These are phyloP conservation scores for Zele albiditarsus DNA, from an alignment of 2,888 invertebrate genomes.

Conservation along the genomic window DNA sequence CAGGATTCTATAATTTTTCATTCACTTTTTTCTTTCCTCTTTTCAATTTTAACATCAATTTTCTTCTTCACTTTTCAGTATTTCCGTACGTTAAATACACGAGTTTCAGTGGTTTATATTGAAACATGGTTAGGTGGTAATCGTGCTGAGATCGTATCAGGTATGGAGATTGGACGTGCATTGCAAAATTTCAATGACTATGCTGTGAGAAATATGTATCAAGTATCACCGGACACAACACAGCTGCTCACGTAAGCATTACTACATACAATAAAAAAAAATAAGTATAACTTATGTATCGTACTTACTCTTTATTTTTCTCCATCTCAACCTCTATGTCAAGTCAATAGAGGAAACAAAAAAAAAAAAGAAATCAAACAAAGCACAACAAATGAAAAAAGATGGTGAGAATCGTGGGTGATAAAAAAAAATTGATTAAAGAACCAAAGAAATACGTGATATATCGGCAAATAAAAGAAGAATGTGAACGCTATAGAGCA, in stretches of 20 bases:
- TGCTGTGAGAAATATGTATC: conserved; percentile 87
- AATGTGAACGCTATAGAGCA: not conserved
- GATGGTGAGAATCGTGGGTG: too few relatives aligned
- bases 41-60: conserved; percentile 32
- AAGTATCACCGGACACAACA: conserved; percentile 91
- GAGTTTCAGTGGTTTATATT: conserved; percentile 96
- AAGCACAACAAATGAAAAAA: too few relatives aligned
- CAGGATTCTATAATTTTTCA: not conserved
- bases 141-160: conserved; percentile 86
- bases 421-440: too few relatives aligned
- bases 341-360: too few relatives aligned
- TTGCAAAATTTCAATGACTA: conserved; percentile 95
- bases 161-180: conserved; percentile 90
- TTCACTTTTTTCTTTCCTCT: not conserved
- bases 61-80: conserved; percentile 78
- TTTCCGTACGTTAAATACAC: conserved; percentile 93
- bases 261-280: conserved; percentile 38
- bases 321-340: not conserved
- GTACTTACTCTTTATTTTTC: too few relatives aligned
- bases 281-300: not conserved
- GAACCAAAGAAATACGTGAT: too few relatives aligned
- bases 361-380: too few relatives aligned
- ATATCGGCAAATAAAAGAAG: too few relatives aligned
- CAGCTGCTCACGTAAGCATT: conserved; percentile 91
- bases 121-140: conserved; percentile 97